Conservation (phyloP, 2,113 vertebrate species). For the Rattus rattus region DNA sequence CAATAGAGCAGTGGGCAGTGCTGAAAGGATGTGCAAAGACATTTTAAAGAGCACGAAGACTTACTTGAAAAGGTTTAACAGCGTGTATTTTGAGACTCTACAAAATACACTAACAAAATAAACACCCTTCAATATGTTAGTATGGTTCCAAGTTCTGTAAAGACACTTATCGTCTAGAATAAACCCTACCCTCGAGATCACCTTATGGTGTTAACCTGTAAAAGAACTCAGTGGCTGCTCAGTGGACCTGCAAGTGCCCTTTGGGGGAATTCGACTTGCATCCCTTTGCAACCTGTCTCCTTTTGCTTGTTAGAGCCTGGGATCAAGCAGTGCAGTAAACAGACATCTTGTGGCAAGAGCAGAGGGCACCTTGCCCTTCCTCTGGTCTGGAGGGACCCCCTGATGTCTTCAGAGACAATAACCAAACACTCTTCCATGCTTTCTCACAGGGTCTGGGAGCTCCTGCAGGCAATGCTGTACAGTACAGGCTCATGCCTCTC, state of each 20-base stretch:
- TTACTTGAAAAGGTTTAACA: conserved; percentile 54
- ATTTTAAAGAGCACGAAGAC: conserved; percentile 42
- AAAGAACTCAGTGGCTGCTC: background rate
- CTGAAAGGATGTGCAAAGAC: conserved; percentile 57
- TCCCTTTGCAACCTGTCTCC: background rate
- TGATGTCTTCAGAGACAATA: background rate
- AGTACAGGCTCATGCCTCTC: no score
- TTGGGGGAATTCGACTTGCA: no score
- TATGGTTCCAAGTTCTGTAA: conserved; percentile 3
- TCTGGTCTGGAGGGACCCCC: background rate
- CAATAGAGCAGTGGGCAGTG: conserved; percentile 38
- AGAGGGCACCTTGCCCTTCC: background rate
- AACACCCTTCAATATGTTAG: conserved; percentile 10
- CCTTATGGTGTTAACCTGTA: background rate
- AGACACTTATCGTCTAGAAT: background rate
- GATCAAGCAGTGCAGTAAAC: background rate
- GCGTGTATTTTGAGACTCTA: conserved; percentile 36
- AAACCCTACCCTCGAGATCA: background rate
- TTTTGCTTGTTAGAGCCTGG: background rate
- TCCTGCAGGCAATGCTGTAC: no score
- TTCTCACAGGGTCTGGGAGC: background rate
- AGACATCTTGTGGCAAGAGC: background rate
- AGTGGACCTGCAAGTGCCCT: background rate
- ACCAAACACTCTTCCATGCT: background rate
- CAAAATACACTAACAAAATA: conserved; percentile 59